Base-by-base conservation (phyloP, 92 coral and sea anemone genomes). In the Palythoa grandiflora region DNA sequence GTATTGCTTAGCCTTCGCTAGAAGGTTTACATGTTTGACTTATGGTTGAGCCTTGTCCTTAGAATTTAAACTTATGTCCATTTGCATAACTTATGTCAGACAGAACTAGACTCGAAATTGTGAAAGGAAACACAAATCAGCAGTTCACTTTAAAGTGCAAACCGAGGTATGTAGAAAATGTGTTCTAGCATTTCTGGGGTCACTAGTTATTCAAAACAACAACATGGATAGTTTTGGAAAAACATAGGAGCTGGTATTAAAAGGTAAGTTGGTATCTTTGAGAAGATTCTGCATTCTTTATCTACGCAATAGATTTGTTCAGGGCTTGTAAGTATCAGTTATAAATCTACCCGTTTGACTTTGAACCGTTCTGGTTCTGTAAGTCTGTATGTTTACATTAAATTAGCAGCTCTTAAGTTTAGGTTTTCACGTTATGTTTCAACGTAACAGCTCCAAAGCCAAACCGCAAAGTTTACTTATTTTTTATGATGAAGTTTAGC, bases 161-260 rank as follows among this genome's bases (percentile, higher is more conserved):
- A 79, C 84, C 84, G 73, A 79, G 38, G 35, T 39, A 79, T 79
- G 84, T 57, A 36, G 73, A 79, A 61, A 61, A 79, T 79, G 84
- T 10, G 8, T 11, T 55, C 8, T 19, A 79, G 14, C 20, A 14
- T 79, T 39, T 28, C 9, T 75, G 79, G 54, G 79, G 79, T 75
- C 79, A 75, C 35, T 10, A 20, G 38, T 38, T 73, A 28, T 73
- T 17, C 38, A 73, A 39, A 73, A 20, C 20, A 15, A 5, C 68
- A 61, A 0, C 19, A 16, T 0, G 19, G n/a, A 63, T 7, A 17
- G 35, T n/a, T n/a, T 63, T 1, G 9, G 35, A 61, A 57, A 57
- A 57, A 10, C 65, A 1, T 57, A 3, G 65, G 70, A 17, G 50
- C 50, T 4, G 50, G 7, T 44, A 44, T 1, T 44, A 44, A 44